Conservation (phyloP, 2,113 vertebrate genomes). For the Forbesichthys papilliferus region DNA sequence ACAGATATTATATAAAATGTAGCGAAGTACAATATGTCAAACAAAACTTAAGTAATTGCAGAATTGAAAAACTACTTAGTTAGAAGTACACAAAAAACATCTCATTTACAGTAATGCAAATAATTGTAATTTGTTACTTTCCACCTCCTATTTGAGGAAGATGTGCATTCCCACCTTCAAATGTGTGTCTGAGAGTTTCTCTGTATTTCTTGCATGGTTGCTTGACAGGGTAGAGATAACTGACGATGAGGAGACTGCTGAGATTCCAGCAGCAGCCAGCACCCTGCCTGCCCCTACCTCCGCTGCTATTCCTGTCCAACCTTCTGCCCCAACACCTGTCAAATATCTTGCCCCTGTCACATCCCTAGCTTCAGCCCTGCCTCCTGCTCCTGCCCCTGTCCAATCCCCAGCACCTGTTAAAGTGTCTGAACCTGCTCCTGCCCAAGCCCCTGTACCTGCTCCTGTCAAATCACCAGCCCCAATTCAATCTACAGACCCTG, state of each 20-base stretch:
- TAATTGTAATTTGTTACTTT: too few relatives aligned
- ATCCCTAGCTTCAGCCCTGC: neutral
- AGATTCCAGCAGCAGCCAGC: slow-evolving; percentile 24
- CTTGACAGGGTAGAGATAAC: slow-evolving; percentile 67
- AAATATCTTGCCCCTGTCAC: neutral
- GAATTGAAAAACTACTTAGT: too few relatives aligned
- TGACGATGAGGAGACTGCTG: slow-evolving; percentile 63
- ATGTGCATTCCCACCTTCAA: neutral
- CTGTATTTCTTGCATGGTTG: slow-evolving; percentile 22
- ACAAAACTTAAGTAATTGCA: too few relatives aligned
- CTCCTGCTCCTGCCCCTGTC: neutral
- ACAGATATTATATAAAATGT: too few relatives aligned
- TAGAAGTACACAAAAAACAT: too few relatives aligned
- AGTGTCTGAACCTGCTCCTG: neutral
- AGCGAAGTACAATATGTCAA: too few relatives aligned
- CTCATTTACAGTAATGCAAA: too few relatives aligned
- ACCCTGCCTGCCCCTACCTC: neutral
- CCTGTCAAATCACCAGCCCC: neutral
- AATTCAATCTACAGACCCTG: neutral
- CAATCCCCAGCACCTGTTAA: neutral
- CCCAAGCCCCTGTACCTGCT: neutral
- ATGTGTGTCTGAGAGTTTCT: neutral
- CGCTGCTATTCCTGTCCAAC: slow-evolving; percentile 23
- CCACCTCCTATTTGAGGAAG: neutral
- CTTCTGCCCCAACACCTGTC: slow-evolving; percentile 20